These are phyloP conservation scores for Peribatodes rhomboidaria DNA, from an alignment of 2,888 invertebrate species.

Conservation along the genomic window DNA sequence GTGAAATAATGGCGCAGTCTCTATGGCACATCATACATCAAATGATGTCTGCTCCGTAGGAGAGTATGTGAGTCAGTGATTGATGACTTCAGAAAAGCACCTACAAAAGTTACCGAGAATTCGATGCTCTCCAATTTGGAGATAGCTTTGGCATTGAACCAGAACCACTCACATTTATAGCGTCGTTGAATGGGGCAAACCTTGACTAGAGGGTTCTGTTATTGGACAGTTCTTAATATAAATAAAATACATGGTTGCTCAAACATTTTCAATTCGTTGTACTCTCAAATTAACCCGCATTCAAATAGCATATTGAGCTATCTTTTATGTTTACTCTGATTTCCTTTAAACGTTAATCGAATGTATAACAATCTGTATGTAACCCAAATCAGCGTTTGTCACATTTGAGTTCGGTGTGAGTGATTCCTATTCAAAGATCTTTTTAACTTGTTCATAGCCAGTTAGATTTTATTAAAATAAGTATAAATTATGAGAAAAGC, in stretches of 20 bases:
- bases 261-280: neutral
- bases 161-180: conserved; percentile 37
- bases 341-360: too few relatives aligned
- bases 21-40: conserved; percentile 38
- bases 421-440: too few relatives aligned
- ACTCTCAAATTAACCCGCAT: too few relatives aligned
- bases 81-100: conserved; percentile 54
- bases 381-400: too few relatives aligned
- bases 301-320: too few relatives aligned
- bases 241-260: neutral
- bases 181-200: conserved; percentile 21
- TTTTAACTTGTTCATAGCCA: too few relatives aligned
- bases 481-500: too few relatives aligned
- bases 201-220: conserved; percentile 20
- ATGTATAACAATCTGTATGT: too few relatives aligned
- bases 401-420: too few relatives aligned
- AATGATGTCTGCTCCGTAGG: conserved; percentile 35
- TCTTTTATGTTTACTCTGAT: too few relatives aligned
- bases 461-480: too few relatives aligned
- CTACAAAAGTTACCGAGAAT: conserved; percentile 48
- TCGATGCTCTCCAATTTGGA: conserved; percentile 59
- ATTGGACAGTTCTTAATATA: conserved; percentile 11
- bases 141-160: conserved; percentile 53
- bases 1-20: conserved; percentile 20
- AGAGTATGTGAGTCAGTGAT: conserved; percentile 54